A percentile compares a stretch with the other conserved stretches of the same genome.
These are phyloP conservation scores for Drosophila putrida DNA, from an alignment of 2,888 invertebrate species.

Conservation along the genomic window DNA sequence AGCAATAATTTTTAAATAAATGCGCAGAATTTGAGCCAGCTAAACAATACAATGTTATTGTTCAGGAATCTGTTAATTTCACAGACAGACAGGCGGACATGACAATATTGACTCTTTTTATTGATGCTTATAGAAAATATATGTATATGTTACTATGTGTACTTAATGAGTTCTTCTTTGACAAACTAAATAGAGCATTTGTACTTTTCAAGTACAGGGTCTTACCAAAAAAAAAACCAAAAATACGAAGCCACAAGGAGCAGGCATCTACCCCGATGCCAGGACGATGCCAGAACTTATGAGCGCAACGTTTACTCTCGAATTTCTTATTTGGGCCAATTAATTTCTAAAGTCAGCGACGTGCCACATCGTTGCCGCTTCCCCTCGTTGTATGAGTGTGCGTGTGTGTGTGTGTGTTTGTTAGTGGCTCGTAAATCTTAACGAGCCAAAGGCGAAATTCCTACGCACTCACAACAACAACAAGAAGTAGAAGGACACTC, in stretches of 20 bases:
- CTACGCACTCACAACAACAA: conserved; percentile 61
- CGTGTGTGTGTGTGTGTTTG: conserved; percentile 40
- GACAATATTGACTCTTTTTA: too few species aligned
- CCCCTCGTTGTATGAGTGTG: conserved; percentile 10
- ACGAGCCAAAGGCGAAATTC: conserved; percentile 79
- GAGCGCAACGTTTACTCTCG: conserved; percentile 77
- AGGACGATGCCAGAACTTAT: conserved; percentile 71
- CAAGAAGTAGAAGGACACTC: conserved; percentile 34
- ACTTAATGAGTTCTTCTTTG: too few species aligned
- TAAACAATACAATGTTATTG: too few species aligned
- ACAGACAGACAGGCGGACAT: too few species aligned
- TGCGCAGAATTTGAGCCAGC: too few species aligned
- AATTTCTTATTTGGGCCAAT: conserved; percentile 81
- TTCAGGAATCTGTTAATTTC: too few species aligned
- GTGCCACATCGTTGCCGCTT: conserved; percentile 53
- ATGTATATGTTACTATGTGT: too few species aligned
- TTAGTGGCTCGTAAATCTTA: conserved; percentile 76
- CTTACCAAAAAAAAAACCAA: conserved; percentile 3
- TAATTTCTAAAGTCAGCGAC: conserved; percentile 81
- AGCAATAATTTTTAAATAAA: too few species aligned
- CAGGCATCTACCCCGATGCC: conserved; percentile 7
- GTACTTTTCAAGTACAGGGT: too few species aligned
- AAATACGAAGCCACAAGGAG: conserved; percentile 45
- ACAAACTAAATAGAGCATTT: too few species aligned
- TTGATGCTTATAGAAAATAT: too few species aligned